phyloP scores from a whole-genome alignment of 2,888 invertebrate species.

The Ditula angustiorana region DNA sequence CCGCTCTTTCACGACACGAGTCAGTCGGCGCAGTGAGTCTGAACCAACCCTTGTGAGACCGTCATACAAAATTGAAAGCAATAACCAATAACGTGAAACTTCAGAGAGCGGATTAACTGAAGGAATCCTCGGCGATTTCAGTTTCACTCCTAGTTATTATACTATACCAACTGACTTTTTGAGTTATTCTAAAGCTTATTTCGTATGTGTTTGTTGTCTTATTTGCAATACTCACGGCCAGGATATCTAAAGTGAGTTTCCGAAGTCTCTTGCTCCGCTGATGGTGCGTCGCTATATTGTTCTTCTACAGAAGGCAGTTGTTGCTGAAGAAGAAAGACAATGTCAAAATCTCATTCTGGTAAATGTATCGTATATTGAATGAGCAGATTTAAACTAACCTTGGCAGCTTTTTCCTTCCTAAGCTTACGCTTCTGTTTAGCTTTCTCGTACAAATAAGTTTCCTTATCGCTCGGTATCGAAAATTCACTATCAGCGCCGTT shows the following conservation, averaged over 20 bases:
- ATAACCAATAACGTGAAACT: too few relatives aligned
- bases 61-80: too few relatives aligned
- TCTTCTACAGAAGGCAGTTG: constrained; percentile 47
- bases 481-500: constrained; percentile 61
- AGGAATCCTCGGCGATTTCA: too few relatives aligned
- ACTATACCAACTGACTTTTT: too few relatives aligned
- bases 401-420: constrained; percentile 57
- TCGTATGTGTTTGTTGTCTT: background rate
- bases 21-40: too few relatives aligned
- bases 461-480: constrained; percentile 62
- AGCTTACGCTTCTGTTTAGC: constrained; percentile 80
- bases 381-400: constrained; percentile 50
- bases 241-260: constrained; percentile 71
- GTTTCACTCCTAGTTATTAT: too few relatives aligned
- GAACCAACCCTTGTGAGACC: too few relatives aligned
- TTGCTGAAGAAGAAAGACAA: constrained; percentile 50
- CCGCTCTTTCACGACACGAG: too few relatives aligned
- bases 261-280: constrained; percentile 70
- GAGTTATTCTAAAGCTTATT: background rate
- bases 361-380: background rate
- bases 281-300: constrained; percentile 52
- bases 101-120: too few relatives aligned
- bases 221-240: constrained; percentile 63
- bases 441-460: constrained; percentile 75
- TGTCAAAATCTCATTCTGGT: background rate